These are phyloP conservation scores for Notiomystis cincta DNA, from an alignment of 2,113 vertebrate species.

Conservation along the genomic window DNA sequence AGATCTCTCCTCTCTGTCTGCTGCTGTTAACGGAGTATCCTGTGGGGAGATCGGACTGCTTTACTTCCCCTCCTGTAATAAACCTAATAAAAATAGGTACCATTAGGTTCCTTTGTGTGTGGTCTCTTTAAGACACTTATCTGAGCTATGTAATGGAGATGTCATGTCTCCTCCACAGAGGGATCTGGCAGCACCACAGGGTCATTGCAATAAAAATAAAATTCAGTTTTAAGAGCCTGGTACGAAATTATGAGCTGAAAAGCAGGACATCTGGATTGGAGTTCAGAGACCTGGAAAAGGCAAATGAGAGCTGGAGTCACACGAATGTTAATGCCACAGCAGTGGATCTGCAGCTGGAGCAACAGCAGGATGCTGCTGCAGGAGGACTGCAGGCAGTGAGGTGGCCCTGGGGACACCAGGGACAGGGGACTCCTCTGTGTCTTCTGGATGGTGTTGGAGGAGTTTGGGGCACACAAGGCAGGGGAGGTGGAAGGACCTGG, in stretches of 20 bases:
- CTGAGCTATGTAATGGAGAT: conserved; percentile 63
- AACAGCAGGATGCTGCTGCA: not conserved
- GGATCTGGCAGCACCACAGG: not conserved
- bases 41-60: conserved; percentile 53
- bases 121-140: conserved; percentile 63
- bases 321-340: not conserved
- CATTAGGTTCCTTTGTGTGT: conserved; percentile 59
- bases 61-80: conserved; percentile 62
- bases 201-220: conserved; percentile 55
- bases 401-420: not conserved
- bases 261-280: not conserved
- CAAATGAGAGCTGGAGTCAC: not conserved
- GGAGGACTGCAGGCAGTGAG: rapidly evolving
- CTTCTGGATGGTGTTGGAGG: not conserved
- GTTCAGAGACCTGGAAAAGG: not conserved
- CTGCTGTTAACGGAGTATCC: conserved; percentile 54
- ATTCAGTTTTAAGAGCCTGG: conserved; percentile 8
- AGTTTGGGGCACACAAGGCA: not conserved
- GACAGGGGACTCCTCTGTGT: not conserved
- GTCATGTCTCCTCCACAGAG: conserved; percentile 39
- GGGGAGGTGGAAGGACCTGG: not conserved
- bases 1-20: conserved; percentile 59
- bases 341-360: not conserved
- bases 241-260: conserved; percentile 1
- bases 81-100: conserved; percentile 67